Base-by-base conservation (phyloP, 2,113 vertebrate species). In the Corythornis madagascariensis region DNA sequence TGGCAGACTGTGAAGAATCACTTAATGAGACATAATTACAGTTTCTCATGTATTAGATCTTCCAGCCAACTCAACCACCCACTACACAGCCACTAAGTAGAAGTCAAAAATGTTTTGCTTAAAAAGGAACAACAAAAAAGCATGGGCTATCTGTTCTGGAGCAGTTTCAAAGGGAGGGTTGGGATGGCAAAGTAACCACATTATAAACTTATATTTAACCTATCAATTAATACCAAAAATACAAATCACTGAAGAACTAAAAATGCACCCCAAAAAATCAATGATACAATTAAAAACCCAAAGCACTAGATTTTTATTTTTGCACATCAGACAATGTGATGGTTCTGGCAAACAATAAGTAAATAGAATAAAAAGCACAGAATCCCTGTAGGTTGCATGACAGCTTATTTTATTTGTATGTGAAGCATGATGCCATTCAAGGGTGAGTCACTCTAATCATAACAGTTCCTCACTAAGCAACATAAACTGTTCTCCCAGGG, bases 391-490 rank as follows among this genome's bases (percentile, higher is more conserved):
- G 57, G 73, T 43, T 92, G 45, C 60, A 72, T 38, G 83, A 93
- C 92, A 88, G 90, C 48, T 79, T 89, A 71, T 94, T 94, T 94
- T 75, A 94, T 94, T 96, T 92, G 93, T 94, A 96, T 89, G 72
- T 90, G 97, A 95, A 96, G 90, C 80, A 96, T 76, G 97, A 98
- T 96, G 97, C 96, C 94, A 97, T 93, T 94, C 97, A 90, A 97
- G 98, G 97, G 97, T 98, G 98, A 98, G 97, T 98, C 98, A 98
- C 97, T 96, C 95, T 89, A 83, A 96, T 98, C 97, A 98, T 94
- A 88, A 33, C 90, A 94, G 89, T 92, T 95, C 95, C 97, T 98
- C 98, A 97, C 97, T 93, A 97, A 96, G 97, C 96, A 98, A 98
- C 97, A 97, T 61, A 94, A 94, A 96, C 95, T 72, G 57, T 96